Base-by-base conservation (phyloP, 2,888 invertebrate species). In the Tortrix viridana region DNA sequence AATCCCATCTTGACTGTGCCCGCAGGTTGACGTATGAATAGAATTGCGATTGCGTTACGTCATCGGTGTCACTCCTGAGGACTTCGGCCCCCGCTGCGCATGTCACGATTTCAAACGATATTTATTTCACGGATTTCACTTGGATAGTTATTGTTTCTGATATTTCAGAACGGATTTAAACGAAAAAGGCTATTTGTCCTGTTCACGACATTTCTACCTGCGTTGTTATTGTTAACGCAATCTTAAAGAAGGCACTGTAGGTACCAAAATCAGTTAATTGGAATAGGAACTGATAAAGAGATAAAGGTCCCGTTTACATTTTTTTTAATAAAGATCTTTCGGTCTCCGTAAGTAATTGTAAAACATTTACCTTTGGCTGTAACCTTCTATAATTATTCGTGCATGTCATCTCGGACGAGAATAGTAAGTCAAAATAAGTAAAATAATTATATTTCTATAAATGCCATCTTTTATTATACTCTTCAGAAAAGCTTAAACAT, bases 1-100 rank as follows among this genome's bases (percentile, higher is more conserved):
- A 85, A 84, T 81, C 80, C 80, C 77, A 86, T 87, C 80, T 74
- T 71, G 70, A 66, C 69, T 66, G 73, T 65, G 70, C 77, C 81
- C 81, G 70, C 80, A 75, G 73, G 71, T 71, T 77, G 81, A 75
- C 81, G 79, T 76, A 74, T 71, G 77, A 82, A 82, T 81, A 77
- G 78, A 83, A 87, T 87, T 82, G 81, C 79, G 32, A 32, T 32
- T 32, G 32, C 32, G 32, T 32, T 32, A 32, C 32, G 78, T 75
- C 81, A 84, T 82, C 82, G 74, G 66, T 79, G 76, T 76, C 76
- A 77, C 73, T 50, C 38, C n/a, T 23, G 20, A 32, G 43, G 22
- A 32, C n/a, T 9, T 23, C 37, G 32, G 37, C 20, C 37, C 59
- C 23, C 9, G 47, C 57, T 63, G 63, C 63, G 63, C 63, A 48